Percentiles rank a stretch among this genome's conserved stretches.
Conservation (phyloP, 2,888 invertebrate species). For the Synanthedon tipuliformis region DNA sequence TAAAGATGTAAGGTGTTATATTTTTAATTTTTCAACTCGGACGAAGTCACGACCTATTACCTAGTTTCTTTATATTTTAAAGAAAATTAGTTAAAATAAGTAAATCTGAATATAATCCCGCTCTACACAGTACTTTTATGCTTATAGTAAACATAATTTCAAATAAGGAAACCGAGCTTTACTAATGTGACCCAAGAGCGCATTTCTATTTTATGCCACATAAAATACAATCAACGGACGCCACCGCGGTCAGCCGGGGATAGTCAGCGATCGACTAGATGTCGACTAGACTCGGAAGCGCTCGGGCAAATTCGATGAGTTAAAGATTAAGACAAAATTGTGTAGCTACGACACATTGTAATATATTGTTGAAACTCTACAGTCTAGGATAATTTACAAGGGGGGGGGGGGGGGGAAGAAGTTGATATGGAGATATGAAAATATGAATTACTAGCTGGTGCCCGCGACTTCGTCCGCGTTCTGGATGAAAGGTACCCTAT, state of each 20-base stretch:
- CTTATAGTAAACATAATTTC: neutral
- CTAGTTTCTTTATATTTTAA: no score
- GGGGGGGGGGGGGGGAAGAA: no score
- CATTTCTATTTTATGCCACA: slow-evolving; percentile 9
- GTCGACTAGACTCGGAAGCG: neutral
- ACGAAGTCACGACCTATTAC: no score
- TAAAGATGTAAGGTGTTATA: no score
- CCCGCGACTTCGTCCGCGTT: no score
- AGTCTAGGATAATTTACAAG: no score
- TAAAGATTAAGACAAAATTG: slow-evolving; percentile 4
- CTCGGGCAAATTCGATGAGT: slow-evolving; percentile 3
- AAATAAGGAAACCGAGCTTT: slow-evolving; percentile 3
- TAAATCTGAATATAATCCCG: neutral
- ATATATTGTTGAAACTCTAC: no score
- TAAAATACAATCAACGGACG: slow-evolving; percentile 8
- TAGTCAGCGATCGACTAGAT: neutral
- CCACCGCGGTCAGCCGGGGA: neutral
- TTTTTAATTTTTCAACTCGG: no score
- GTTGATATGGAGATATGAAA: no score
- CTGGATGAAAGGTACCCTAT: no score
- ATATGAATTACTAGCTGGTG: no score
- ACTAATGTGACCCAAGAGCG: slow-evolving; percentile 5
- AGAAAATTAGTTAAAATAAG: no score
- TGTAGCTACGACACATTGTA: slow-evolving; percentile 1
- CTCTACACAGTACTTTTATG: neutral